Evolutionary conservation across 2,797 vertebrate species (phyloP), one percentile per base, ranked within the genome.

Genomic region (Epinephelus malabaricus): DNA sequence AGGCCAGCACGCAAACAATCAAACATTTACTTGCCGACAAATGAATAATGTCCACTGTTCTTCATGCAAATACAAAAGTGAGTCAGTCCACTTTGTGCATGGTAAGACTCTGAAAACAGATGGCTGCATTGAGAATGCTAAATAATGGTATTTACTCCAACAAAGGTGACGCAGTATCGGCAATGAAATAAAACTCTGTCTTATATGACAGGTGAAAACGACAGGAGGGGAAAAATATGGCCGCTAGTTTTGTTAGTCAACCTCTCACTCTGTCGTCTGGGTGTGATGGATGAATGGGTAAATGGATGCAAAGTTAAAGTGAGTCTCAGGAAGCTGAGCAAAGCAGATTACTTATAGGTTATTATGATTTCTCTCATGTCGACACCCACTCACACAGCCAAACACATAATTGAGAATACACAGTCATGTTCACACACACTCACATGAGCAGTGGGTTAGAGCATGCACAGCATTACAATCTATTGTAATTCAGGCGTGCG

Each of bases 11-110:
- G 76, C 84, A 89, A 92, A 92, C 86, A 90, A 85, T 89, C 81
- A 88, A 92, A 93, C 83, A 91, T 90, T 89, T 83, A 84, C 86
- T 82, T 76, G 73, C 73, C 71, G 75, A 69, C 80, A 80, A 84
- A 90, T 81, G 70, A 88, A 90, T 85, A 88, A 90, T 58, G 82
- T 78, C 80, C 75, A 74, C 83, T 85, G 85, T 87, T 88, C 76
- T 77, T 49, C 76, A 82, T 88, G 75, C 63, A 84, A 90, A 90
- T 58, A 72, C 43, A 69, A 73, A 85, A 76, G 78, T 72, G 63
- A 87, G 50, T 34, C 78, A 75, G 67, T 73, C 51, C 59, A 63
- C 54, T 80, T 79, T 70, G 54, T 49, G 61, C 58, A 86, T 54
- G 51, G 50, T 43, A 50, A 78, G 65, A 78, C 75, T 79, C 55